These are phyloP conservation scores for Acanthochromis polyacanthus DNA, from an alignment of 2,113 vertebrate species.

Conservation along the genomic window DNA sequence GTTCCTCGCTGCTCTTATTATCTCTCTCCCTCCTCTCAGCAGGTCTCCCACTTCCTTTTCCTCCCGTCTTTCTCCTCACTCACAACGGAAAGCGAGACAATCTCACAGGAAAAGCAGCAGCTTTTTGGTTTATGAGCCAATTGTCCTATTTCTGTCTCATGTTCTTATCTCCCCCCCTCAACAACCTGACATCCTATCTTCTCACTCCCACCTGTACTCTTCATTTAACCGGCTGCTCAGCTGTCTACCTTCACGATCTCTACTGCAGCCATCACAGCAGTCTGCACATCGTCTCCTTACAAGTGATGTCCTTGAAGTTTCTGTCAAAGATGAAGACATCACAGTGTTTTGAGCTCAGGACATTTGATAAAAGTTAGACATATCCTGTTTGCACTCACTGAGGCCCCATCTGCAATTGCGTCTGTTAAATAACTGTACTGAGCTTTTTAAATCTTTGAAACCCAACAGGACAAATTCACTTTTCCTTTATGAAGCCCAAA, in stretches of 20 bases:
- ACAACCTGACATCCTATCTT: slow-evolving; percentile 14
- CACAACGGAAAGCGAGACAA: slow-evolving; percentile 10
- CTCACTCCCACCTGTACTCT: not conserved
- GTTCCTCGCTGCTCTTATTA: not conserved
- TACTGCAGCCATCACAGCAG: not conserved
- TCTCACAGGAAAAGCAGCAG: slow-evolving; percentile 26
- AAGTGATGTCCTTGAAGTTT: not conserved
- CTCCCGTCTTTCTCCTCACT: slow-evolving; percentile 20
- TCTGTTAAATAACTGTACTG: not conserved
- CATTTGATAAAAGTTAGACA: not conserved
- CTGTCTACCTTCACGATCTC: not conserved
- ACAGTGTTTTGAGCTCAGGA: not conserved
- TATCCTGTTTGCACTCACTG: slow-evolving; percentile 1
- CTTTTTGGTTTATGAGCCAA: slow-evolving; percentile 7
- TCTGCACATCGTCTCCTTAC: not conserved
- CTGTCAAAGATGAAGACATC: not conserved
- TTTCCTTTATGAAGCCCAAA: not conserved
- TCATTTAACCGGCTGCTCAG: not conserved
- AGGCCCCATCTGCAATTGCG: slow-evolving; percentile 6
- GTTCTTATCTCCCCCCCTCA: slow-evolving; percentile 9
- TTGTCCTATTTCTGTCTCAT: slow-evolving; percentile 26
- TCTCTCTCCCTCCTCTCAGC: slow-evolving; percentile 17
- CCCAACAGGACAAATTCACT: not conserved
- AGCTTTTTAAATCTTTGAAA: not conserved
- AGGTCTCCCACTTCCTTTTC: slow-evolving; percentile 42